A percentile compares a stretch with the other conserved stretches of the same genome.
These are phyloP conservation scores for Oryzias dopingdopingensis DNA, from an alignment of 2,797 vertebrate genomes.

Conservation along the genomic window DNA sequence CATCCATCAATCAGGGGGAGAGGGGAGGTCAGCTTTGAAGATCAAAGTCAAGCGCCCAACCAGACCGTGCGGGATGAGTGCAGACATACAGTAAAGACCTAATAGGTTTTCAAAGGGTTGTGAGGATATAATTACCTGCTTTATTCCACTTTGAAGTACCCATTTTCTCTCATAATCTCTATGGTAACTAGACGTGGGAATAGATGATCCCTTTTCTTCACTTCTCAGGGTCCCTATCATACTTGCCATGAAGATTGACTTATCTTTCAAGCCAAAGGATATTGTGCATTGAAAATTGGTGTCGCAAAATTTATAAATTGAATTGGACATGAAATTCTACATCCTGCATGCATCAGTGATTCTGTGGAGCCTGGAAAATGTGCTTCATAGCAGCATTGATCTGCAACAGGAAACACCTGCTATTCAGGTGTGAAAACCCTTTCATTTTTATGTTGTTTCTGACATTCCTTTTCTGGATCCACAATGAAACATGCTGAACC, in stretches of 20 bases:
- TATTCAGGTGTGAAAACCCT: conserved; percentile 46
- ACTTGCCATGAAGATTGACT: not conserved
- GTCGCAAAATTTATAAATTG: not conserved
- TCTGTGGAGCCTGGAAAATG: conserved; percentile 8
- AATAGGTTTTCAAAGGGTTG: conserved; percentile 50
- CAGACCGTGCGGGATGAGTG: conserved; percentile 43
- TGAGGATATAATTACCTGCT: conserved; percentile 58
- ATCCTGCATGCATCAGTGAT: not conserved
- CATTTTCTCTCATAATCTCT: conserved; percentile 55
- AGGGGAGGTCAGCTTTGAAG: conserved; percentile 79
- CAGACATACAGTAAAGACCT: conserved; percentile 49
- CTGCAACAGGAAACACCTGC: conserved; percentile 39
- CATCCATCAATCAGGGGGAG: conserved; percentile 69
- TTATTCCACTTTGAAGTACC: conserved; percentile 60
- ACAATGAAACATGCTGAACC: conserved; percentile 71
- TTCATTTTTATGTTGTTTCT: conserved; percentile 68
- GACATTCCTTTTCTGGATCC: conserved; percentile 62
- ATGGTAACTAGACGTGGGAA: conserved; percentile 61
- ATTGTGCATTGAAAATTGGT: not conserved
- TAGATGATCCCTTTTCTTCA: conserved; percentile 25
- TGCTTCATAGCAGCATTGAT: conserved; percentile 2
- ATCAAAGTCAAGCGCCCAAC: conserved; percentile 70
- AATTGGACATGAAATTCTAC: not conserved
- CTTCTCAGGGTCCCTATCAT: not conserved
- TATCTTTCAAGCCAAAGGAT: not conserved